These are phyloP conservation scores for Callipepla squamata DNA, from an alignment of 2,113 vertebrate genomes.

Conservation along the genomic window DNA sequence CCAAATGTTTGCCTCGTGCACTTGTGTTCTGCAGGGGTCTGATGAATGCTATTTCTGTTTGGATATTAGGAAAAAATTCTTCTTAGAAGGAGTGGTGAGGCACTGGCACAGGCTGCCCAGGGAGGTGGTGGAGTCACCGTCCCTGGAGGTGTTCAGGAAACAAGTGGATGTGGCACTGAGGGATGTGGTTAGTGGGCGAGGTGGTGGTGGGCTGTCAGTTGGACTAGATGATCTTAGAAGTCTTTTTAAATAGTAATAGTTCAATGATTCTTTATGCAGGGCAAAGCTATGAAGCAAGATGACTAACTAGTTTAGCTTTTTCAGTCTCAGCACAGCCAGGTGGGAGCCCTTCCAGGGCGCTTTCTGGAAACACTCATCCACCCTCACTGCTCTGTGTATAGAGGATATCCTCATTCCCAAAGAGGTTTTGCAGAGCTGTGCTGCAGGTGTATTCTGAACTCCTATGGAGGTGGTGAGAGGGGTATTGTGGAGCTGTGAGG, in stretches of 20 bases:
- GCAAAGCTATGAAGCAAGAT: not conserved
- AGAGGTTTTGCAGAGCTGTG: not conserved
- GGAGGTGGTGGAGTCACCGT: no score
- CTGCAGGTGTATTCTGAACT: not conserved
- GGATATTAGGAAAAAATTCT: no score
- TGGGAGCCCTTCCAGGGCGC: constrained; percentile 49
- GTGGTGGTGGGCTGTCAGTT: no score
- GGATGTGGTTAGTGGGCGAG: no score
- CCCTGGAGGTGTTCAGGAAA: no score
- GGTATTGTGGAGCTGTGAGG: not conserved
- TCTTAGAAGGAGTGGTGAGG: no score
- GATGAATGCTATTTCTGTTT: not conserved
- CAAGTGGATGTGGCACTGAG: no score
- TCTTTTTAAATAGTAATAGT: no score
- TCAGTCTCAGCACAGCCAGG: not conserved
- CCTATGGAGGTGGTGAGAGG: fast-evolving
- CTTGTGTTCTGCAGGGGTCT: not conserved
- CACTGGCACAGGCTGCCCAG: no score
- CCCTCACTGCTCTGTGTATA: constrained; percentile 45
- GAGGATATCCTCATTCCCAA: constrained; percentile 52
- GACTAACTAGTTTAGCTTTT: not conserved
- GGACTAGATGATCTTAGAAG: no score
- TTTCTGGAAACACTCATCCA: constrained; percentile 40
- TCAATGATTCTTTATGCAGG: no score
- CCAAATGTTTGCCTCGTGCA: not conserved